These are phyloP conservation scores for Oryzias javanicus DNA, from an alignment of 2,113 vertebrate genomes.

Conservation along the genomic window DNA sequence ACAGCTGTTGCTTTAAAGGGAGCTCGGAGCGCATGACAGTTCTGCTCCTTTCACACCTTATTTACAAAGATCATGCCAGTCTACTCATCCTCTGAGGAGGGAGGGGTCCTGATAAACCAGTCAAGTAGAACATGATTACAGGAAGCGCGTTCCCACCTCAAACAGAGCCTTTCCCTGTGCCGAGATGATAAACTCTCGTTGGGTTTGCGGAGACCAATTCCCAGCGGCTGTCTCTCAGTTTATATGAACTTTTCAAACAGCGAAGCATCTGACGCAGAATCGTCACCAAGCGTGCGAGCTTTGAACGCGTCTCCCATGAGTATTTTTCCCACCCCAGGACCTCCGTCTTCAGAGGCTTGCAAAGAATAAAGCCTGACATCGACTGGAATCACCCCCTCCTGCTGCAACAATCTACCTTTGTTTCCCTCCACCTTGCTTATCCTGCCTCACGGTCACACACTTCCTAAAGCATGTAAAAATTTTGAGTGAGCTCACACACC, in stretches of 20 bases:
- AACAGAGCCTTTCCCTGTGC: conserved; percentile 50
- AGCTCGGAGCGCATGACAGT: conserved; percentile 9
- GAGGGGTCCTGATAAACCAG: conserved; percentile 49
- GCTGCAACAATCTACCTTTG: conserved; percentile 6
- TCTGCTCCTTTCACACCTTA: conserved; percentile 29
- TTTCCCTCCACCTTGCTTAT: conserved; percentile 6
- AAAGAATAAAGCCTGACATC: conserved; percentile 71
- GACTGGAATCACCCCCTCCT: conserved; percentile 55
- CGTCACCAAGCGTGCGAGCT: conserved; percentile 62
- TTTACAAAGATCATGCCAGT: conserved; percentile 35
- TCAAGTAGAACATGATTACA: conserved; percentile 51
- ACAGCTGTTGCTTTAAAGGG: conserved; percentile 9
- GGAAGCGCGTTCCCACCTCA: conserved; percentile 51
- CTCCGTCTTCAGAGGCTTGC: conserved; percentile 70
- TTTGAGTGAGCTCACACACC: conserved; percentile 41
- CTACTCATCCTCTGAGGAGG: conserved; percentile 22
- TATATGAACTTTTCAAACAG: conserved; percentile 76
- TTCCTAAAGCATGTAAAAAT: conserved; percentile 38
- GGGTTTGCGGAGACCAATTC: conserved; percentile 72
- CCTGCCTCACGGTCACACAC: conserved; percentile 41
- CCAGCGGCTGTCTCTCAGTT: conserved; percentile 69
- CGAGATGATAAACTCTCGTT: conserved; percentile 69
- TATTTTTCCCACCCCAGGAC: conserved; percentile 67
- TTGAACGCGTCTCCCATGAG: conserved; percentile 68
- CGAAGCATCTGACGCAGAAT: conserved; percentile 64